Base-by-base conservation (phyloP, 2,888 invertebrate species). In the Sminthurinus aureus region DNA sequence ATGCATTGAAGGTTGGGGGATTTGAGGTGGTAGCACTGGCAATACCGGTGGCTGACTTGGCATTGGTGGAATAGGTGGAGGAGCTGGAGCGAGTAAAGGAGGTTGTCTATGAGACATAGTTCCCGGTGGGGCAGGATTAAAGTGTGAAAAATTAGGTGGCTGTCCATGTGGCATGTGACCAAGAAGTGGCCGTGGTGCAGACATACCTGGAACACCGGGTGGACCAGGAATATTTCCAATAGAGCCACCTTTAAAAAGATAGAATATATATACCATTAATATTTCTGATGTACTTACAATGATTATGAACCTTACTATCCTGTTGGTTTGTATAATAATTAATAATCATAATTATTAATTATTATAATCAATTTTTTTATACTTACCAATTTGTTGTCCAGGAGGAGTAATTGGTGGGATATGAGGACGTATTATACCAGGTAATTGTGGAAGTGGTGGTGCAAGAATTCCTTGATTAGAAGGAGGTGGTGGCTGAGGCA, bases 11-110 rank as follows among this genome's bases (percentile, higher is more conserved):
- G 85, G 80, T 38, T 83, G 84, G 13, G 84, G 73, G n/a, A 81
- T 22, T 11, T 69, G 81, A n/a, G 84, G 75, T 51, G 77, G 85
- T 38, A 73, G 26, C 3, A 24, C 2, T 26, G 77, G 85, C 8
- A 73, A 11, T 11, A 24, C 2, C 11, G 90, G 89, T 1, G 91
- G 90, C n/a, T 90, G 90, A 15, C 90, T 90, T 89, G 91, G 90
- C 81, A 90, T 91, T 15, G 91, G 90, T 26, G 90, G 90, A 89
- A 91, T 90, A 0, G 90, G 89, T 18, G 91, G 91, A 15, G 91
- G 90, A 89, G 86, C 85, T 9, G 86, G 92, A 18, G 93, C 89
- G 18, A 93, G 93, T 24, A 93, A 93, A 58, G 92, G 92, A 82
- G 92, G 90, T 89, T 92, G 82, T 22, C 51, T 24, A 78, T 81